These are phyloP conservation scores for Lordiphosa mommai DNA, from an alignment of 1,140 invertebrate genomes.

Conservation along the genomic window DNA sequence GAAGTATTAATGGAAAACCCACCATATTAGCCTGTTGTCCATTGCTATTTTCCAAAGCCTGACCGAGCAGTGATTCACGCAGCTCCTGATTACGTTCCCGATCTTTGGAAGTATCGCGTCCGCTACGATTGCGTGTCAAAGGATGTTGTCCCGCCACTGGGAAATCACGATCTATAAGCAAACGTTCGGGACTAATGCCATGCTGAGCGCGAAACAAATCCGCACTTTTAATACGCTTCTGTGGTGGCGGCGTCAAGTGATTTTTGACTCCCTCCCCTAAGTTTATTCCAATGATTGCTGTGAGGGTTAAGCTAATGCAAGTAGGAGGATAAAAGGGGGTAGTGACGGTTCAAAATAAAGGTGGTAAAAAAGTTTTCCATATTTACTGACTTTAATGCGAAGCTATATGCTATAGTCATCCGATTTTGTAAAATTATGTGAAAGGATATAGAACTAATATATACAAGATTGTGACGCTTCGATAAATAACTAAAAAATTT, in stretches of 20 bases:
- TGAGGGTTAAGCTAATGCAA: no score
- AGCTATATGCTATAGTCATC: no score
- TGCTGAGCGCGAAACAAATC: conserved; percentile 83
- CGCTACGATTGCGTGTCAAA: conserved; percentile 53
- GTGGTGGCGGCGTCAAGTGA: conserved; percentile 81
- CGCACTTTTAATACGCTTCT: conserved; percentile 83
- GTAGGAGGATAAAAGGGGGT: no score
- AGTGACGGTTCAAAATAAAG: no score
- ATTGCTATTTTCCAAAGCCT: conserved; percentile 84
- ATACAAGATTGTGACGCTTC: no score
- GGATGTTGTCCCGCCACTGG: conserved; percentile 74
- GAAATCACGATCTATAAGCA: conserved; percentile 67
- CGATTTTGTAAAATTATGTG: no score
- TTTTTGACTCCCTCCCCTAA: conserved; percentile 61
- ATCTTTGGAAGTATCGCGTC: conserved; percentile 67
- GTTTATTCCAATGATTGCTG: conserved; percentile 69
- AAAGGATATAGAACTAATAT: no score
- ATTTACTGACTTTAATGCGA: no score
- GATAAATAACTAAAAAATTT: no score
- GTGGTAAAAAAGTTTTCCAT: no score
- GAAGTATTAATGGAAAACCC: no score
- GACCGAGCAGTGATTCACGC: conserved; percentile 86
- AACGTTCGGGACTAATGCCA: conserved; percentile 73
- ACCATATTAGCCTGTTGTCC: conserved; percentile 66
- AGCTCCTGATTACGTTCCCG: conserved; percentile 81